Base-by-base conservation (phyloP, 2,888 invertebrate genomes). In the Junonia oenone region DNA sequence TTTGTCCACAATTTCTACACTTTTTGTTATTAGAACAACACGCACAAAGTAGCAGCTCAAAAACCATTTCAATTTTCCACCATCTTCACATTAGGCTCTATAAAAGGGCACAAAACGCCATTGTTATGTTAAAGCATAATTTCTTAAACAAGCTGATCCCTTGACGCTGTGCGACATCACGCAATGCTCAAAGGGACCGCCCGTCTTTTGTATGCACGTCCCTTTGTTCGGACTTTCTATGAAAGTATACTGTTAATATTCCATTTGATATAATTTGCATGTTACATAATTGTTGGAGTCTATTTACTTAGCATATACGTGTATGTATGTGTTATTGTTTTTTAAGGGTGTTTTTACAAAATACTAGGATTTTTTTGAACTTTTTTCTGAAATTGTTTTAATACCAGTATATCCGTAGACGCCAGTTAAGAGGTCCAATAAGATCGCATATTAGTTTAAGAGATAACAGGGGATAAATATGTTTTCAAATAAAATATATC, bases 141-240 rank as follows among this genome's bases (percentile, higher is more conserved):
- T 19, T 19, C 15, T 19, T 15, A 14, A 14, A 37, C 19, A 26
- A n/a, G 22, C 15, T 52, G 58, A 62, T 59, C 58, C 62, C 38
- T 38, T 6, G 27, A 37, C 43, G 43, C 46, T 19, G 38, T 46
- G 56, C 54, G 37, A 56, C 35, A 49, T 57, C 60, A 59, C 63
- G 62, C 51, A 50, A 51, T 45, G 31, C 48, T 31, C 58, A 59
- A 60, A 62, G 56, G 58, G 54, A n/a, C 38, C 50, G 55, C 43
- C 52, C 46, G 49, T 63, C 49, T 19, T 52, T 56, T 50, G 50
- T 59, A 56, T 59, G 50, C 53, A n/a, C 38, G 37, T 15, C 37
- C 5, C 19, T 35, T 27, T 31, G 38, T 53, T 19, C 48, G 2
- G 26, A 47, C 58, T 60, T 56, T 60, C 56, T 50, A 55, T 35